Percentiles rank a stretch among this genome's conserved stretches.
These are phyloP conservation scores for Chondrosia reniformis DNA, from an alignment of 37 sponge, comb jelly and placozoan genomes.

Conservation along the genomic window DNA sequence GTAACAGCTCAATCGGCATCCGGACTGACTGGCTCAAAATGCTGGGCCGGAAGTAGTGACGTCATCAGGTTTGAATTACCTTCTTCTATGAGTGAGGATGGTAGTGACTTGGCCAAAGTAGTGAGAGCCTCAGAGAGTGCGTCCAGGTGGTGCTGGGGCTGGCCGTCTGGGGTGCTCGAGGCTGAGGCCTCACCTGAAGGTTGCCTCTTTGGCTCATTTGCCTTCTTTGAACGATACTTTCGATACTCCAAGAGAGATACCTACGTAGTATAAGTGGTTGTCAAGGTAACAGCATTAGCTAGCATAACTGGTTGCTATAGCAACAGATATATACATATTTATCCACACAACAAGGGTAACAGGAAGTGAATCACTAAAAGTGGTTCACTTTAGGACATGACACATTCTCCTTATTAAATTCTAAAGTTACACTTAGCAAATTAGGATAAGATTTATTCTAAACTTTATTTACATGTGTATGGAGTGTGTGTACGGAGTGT, in stretches of 20 bases:
- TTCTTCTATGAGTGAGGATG: neutral
- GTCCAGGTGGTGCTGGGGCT: neutral
- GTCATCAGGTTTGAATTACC: neutral
- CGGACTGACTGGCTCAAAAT: conserved; percentile 25
- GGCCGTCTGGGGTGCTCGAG: neutral
- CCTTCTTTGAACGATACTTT: conserved; percentile 33
- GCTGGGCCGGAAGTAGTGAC: neutral
- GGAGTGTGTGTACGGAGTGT: too few relatives aligned
- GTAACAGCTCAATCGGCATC: conserved; percentile 1
- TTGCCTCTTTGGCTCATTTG: conserved; percentile 22
- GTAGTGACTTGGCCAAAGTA: conserved; percentile 3
- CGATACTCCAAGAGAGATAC: conserved; percentile 58
- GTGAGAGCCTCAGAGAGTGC: conserved; percentile 6
- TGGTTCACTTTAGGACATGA: too few relatives aligned
- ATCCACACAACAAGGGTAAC: too few relatives aligned
- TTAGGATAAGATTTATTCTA: too few relatives aligned
- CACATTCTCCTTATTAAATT: too few relatives aligned
- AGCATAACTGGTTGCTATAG: too few relatives aligned
- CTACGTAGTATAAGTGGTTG: neutral
- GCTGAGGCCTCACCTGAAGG: neutral
- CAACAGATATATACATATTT: too few relatives aligned
- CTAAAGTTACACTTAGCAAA: too few relatives aligned
- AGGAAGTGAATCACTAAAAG: too few relatives aligned
- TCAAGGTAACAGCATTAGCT: too few relatives aligned
- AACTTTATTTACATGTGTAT: too few relatives aligned